Evolutionary conservation across 2,113 vertebrate species (phyloP).

Genomic region (Plotosus lineatus): DNA sequence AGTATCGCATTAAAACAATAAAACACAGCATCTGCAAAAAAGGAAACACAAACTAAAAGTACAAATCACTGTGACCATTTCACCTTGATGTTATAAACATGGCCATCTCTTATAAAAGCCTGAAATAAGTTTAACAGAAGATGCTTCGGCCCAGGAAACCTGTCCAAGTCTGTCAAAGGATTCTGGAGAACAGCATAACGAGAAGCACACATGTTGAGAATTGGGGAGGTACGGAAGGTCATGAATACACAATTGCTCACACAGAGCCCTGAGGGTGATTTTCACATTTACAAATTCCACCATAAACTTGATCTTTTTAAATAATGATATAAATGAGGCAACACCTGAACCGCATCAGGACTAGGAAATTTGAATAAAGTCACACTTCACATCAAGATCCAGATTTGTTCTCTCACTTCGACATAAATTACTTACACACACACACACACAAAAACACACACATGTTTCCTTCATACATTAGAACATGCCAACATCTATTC

Average conservation of each 20-base stretch:
- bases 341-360: conserved; percentile 26
- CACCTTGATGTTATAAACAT: not conserved
- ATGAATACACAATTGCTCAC: conserved; percentile 16
- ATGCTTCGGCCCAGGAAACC: not conserved
- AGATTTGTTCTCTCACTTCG: conserved; percentile 1
- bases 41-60: not conserved
- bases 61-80: not conserved
- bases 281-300: conserved; percentile 42
- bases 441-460: not conserved
- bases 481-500: not conserved
- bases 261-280: conserved; percentile 28
- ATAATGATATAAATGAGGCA: conserved; percentile 30
- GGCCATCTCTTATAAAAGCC: not conserved
- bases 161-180: not conserved
- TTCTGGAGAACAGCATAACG: conserved; percentile 7
- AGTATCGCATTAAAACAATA: not conserved
- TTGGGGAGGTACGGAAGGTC: not conserved
- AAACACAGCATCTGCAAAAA: not conserved
- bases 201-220: not conserved
- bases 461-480: not conserved
- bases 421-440: not conserved
- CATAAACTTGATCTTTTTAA: conserved; percentile 30
- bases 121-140: not conserved
- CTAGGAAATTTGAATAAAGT: conserved; percentile 6
- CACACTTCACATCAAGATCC: not conserved